Conservation (phyloP, 2,888 invertebrate species). For the Theodoxus fluviatilis region DNA sequence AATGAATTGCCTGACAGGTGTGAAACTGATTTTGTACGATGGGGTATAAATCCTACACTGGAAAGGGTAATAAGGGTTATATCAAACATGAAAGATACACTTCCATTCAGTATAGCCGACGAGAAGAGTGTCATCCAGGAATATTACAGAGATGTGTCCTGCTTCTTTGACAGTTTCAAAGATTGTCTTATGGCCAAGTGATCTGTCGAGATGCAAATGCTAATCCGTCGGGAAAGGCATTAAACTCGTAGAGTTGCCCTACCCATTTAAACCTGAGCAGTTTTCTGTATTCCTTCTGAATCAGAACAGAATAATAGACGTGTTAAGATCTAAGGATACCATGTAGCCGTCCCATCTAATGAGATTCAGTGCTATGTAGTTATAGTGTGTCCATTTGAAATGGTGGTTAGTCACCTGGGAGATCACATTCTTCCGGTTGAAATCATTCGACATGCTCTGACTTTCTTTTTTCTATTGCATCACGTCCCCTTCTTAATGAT, state of each 20-base stretch:
- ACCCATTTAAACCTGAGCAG: background rate
- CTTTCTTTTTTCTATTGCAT: background rate
- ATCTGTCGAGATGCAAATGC: background rate
- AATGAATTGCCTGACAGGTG: no score
- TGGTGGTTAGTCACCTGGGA: background rate
- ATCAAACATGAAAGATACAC: no score
- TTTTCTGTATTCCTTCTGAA: background rate
- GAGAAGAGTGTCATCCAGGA: background rate
- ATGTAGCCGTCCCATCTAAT: background rate
- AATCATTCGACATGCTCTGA: background rate
- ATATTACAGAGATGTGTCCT: background rate
- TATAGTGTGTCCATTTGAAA: background rate
- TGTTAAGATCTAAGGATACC: background rate
- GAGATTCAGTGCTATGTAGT: background rate
- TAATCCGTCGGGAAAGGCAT: background rate
- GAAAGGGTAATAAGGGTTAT: background rate
- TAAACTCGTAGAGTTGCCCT: background rate
- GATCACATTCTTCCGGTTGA: background rate
- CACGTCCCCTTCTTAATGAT: slow-evolving; percentile 5
- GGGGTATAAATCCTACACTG: background rate
- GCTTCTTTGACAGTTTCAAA: background rate
- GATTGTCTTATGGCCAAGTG: background rate
- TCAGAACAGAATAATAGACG: background rate
- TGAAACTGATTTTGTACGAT: slow-evolving; percentile 9
- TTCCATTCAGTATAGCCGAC: background rate